Evolutionary conservation across 2,113 vertebrate genomes (phyloP), one percentile per base, ranked within the genome.

Genomic region (Verasper variegatus): DNA sequence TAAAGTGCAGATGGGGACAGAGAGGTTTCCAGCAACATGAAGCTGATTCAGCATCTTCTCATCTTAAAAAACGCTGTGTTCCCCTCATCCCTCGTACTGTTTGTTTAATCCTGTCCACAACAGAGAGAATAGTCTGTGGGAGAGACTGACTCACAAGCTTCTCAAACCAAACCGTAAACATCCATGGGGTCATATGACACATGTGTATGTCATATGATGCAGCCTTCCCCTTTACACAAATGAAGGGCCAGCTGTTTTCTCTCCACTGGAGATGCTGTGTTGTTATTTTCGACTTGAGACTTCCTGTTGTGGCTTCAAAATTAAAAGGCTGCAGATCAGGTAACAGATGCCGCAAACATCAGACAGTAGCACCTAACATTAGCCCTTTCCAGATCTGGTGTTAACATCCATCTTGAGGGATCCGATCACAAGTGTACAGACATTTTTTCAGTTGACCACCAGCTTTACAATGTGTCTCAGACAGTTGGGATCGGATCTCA

Each of bases 251-350:
- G 31, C 31, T 31, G 31, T 31, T 31, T 31, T 52, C 51, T n/a
- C 51, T n/a, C 20, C 20, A 23, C n/a, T 23, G 54, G 21, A 21
- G n/a, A 21, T 23, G 49, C 31, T 8, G 12, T 59, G 6, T 35
- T 63, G 31, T n/a, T 27, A 63, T 26, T 62, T 42, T 27, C 13
- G 14, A 57, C 1, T 12, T 8, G 13, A 45, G 31, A 68, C 57
- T 69, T 74, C 58, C 27, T 80, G n/a, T 52, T 63, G n/a, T 2
- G 3, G 6, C 21, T 67, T 67, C 15, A 31, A 59, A 24, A 61
- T 37, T 26, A 55, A 73, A 72, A 27, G 55, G 21, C 45, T 31
- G 21, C 17, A 13, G 51, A 18, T 42, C 9, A 47, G 51, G 51
- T 14, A n/a, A 7, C 51, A 42, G 10, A 42, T 42, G 31, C 40